Percentiles rank a stretch among this genome's conserved stretches.
Evolutionary conservation across 2,888 invertebrate species (phyloP).

Genomic region (Colletes collaris): DNA sequence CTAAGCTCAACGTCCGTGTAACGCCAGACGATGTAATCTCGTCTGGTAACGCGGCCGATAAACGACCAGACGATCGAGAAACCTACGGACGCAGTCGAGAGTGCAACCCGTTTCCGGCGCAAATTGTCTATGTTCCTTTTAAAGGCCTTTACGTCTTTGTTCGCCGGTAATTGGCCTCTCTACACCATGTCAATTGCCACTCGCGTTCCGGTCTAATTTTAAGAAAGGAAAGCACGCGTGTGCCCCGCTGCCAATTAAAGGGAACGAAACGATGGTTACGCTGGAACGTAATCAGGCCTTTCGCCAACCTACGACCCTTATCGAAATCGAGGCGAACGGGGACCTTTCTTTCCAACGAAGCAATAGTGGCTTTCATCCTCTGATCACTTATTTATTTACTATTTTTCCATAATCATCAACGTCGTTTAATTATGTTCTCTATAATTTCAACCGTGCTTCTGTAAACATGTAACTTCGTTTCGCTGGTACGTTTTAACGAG

Average conservation of each 20-base stretch:
- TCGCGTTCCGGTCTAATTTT: constrained; percentile 52
- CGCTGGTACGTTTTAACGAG: no score
- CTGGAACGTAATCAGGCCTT: neutral
- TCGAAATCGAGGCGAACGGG: neutral
- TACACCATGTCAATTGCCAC: constrained; percentile 54
- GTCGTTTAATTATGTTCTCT: no score
- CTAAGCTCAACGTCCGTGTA: no score
- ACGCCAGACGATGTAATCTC: no score
- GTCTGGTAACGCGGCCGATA: neutral
- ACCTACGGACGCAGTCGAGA: neutral
- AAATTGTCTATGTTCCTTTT: constrained; percentile 50
- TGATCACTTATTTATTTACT: no score
- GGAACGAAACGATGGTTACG: constrained; percentile 38
- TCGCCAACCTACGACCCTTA: neutral
- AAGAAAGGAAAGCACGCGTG: constrained; percentile 32
- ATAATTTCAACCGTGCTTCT: no score
- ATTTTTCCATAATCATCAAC: no score
- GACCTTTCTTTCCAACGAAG: neutral
- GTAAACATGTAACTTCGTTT: no score
- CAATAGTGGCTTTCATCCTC: no score
- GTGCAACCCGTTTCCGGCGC: constrained; percentile 38
- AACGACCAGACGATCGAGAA: constrained; percentile 11
- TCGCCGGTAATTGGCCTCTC: constrained; percentile 51
- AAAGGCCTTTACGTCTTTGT: constrained; percentile 53
- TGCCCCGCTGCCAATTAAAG: constrained; percentile 47